These are phyloP conservation scores for Cephus runcator DNA, from an alignment of 2,888 invertebrate species.

Conservation along the genomic window DNA sequence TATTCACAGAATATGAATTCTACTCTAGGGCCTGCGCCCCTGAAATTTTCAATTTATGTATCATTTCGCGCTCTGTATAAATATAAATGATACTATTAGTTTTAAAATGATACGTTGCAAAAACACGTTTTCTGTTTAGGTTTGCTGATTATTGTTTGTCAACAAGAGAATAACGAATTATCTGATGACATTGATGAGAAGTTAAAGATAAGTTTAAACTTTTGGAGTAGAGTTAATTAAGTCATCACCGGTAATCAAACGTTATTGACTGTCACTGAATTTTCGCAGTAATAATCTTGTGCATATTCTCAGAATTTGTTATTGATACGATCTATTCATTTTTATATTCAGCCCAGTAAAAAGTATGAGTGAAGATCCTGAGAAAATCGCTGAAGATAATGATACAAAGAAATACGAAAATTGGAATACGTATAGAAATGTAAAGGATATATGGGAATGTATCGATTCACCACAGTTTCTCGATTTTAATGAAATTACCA, in stretches of 20 bases:
- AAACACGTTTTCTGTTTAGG: neutral
- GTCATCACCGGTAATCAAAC: no score
- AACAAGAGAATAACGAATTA: neutral
- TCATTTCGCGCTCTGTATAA: neutral
- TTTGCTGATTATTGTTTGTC: neutral
- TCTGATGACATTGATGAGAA: neutral
- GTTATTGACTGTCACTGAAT: neutral
- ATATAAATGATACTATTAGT: neutral
- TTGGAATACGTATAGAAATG: neutral
- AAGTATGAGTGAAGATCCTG: neutral
- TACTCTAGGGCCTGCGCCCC: neutral
- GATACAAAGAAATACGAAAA: neutral
- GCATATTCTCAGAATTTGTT: neutral
- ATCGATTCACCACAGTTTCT: constrained; percentile 28
- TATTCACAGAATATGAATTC: neutral
- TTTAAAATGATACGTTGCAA: neutral
- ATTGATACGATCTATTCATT: neutral
- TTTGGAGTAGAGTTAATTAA: neutral
- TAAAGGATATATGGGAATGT: constrained; percentile 11
- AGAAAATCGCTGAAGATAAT: neutral
- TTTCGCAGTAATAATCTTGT: neutral
- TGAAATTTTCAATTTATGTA: neutral
- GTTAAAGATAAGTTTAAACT: neutral
- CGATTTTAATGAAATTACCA: constrained; percentile 21
- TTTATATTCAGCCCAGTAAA: neutral